phyloP scores from a whole-genome alignment of 2,888 invertebrate genomes.

The Sinhomidia bicolor region DNA sequence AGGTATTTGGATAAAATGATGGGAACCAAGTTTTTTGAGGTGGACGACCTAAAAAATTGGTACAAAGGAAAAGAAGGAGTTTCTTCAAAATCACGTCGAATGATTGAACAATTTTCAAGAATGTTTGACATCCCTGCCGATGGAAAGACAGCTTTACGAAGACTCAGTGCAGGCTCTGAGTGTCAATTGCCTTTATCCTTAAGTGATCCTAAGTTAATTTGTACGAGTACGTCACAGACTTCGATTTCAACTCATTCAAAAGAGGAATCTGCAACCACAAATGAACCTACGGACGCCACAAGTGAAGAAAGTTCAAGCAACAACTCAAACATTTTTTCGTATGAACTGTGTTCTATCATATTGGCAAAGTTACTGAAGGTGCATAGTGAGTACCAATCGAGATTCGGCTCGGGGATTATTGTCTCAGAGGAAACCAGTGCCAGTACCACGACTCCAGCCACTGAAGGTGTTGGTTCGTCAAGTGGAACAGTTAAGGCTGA shows the following conservation, averaged over 20 bases:
- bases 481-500: background rate
- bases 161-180: conserved; percentile 62
- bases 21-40: conserved; percentile 93
- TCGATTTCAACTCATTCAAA: conserved; percentile 16
- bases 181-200: conserved; percentile 52
- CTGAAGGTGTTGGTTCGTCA: background rate
- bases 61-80: conserved; percentile 77
- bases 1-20: conserved; percentile 92
- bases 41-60: conserved; percentile 82
- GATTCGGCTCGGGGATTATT: conserved; percentile 75
- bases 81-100: conserved; percentile 81
- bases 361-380: conserved; percentile 78
- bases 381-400: conserved; percentile 78
- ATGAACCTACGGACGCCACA: background rate
- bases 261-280: background rate
- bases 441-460: background rate
- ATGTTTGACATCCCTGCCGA: conserved; percentile 81
- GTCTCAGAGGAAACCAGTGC: conserved; percentile 51
- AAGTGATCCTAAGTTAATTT: conserved; percentile 47
- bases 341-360: conserved; percentile 79
- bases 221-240: conserved; percentile 46
- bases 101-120: conserved; percentile 87
- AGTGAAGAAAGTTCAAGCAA: background rate
- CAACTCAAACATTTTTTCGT: conserved; percentile 59
- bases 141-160: conserved; percentile 53